Conservation (phyloP, 2,113 vertebrate genomes). For the Willisornis vidua region DNA sequence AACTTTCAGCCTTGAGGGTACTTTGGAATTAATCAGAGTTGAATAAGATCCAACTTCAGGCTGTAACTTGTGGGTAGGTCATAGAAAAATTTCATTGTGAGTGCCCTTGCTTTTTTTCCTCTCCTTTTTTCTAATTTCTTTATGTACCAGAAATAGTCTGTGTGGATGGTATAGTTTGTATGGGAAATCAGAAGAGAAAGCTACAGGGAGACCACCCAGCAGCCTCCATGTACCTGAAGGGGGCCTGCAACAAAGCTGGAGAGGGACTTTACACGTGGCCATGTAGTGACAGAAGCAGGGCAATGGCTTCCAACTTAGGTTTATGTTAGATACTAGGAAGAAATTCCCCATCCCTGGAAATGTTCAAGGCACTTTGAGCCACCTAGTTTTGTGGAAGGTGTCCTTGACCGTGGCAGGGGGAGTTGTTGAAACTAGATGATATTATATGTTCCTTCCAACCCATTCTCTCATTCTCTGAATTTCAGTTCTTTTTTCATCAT, state of each 20-base stretch:
- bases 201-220: neutral
- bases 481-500: neutral
- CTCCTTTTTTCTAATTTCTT: neutral
- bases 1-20: neutral
- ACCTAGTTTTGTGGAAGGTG: neutral
- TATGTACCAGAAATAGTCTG: neutral
- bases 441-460: neutral
- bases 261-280: neutral
- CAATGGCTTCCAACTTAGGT: neutral
- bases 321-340: neutral
- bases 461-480: neutral
- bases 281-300: neutral
- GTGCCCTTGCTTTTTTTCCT: neutral
- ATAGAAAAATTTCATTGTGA: neutral
- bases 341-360: neutral
- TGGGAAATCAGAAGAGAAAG: neutral
- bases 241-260: neutral
- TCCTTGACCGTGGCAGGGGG: neutral
- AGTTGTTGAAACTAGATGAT: fast-evolving
- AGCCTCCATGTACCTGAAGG: neutral
- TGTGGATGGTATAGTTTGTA: neutral
- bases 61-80: neutral
- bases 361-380: neutral
- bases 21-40: neutral
- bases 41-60: neutral